Evolutionary conservation across 2,113 vertebrate genomes (phyloP).

Genomic region (Trogon melanurus): DNA sequence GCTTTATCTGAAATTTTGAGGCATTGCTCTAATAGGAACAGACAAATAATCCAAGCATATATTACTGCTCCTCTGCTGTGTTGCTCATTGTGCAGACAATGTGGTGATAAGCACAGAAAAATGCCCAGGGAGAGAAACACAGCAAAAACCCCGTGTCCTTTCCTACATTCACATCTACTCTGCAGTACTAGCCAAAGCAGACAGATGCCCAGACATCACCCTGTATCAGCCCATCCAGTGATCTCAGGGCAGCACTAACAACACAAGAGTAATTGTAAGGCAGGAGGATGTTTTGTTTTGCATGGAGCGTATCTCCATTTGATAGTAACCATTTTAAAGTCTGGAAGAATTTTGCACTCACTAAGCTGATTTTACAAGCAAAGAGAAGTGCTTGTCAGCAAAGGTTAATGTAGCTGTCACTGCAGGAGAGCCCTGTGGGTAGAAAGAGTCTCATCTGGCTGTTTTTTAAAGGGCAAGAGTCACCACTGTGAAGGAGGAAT

Average conservation of each 20-base stretch:
- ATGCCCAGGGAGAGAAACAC: slow-evolving; percentile 27
- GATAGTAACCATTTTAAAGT: slow-evolving; percentile 48
- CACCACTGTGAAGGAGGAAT: slow-evolving; percentile 25
- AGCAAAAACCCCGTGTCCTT: neutral
- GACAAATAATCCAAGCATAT: slow-evolving; percentile 46
- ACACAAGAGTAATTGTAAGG: neutral
- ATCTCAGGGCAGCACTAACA: neutral
- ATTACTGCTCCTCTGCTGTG: slow-evolving; percentile 41
- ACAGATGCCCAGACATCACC: slow-evolving; percentile 28
- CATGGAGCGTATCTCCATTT: neutral
- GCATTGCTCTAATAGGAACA: slow-evolving; percentile 21
- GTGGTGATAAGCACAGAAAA: neutral
- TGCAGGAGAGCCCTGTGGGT: slow-evolving; percentile 62
- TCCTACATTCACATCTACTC: neutral
- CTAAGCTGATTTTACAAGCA: slow-evolving; percentile 68
- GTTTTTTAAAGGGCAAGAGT: slow-evolving; percentile 69
- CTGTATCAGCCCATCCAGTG: neutral
- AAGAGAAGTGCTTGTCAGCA: slow-evolving; percentile 67
- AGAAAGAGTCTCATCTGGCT: slow-evolving; percentile 57
- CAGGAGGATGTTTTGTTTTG: slow-evolving; percentile 40
- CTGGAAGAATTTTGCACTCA: slow-evolving; percentile 57
- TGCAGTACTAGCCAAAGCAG: slow-evolving; percentile 9
- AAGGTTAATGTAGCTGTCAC: slow-evolving; percentile 69
- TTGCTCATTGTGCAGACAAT: slow-evolving; percentile 12
- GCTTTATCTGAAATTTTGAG: neutral